Conservation (phyloP, 2,113 vertebrate genomes). For the Cinclus mexicanus region DNA sequence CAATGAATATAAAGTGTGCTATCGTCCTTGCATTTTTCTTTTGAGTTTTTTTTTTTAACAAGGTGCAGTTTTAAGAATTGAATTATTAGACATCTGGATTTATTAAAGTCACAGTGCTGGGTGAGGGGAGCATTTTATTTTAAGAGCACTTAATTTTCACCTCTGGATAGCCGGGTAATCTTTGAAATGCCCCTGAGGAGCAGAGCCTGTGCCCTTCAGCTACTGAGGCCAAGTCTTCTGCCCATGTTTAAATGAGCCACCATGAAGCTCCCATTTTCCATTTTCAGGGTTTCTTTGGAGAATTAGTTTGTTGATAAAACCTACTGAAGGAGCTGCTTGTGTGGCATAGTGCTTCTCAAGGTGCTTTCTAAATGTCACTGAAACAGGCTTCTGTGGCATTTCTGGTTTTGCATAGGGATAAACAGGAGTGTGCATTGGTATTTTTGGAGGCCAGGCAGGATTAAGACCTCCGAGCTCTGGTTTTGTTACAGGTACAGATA, state of each 20-base stretch:
- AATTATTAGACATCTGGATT: not conserved
- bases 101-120: not conserved
- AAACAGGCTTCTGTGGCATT: not conserved
- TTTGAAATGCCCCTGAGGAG: not conserved
- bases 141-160: not conserved
- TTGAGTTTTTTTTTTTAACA: not conserved
- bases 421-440: too few species aligned
- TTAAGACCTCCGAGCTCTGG: not conserved
- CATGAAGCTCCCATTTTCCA: not conserved
- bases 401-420: not conserved
- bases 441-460: not conserved
- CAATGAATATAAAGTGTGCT: not conserved
- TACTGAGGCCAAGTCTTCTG: rapidly evolving
- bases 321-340: not conserved
- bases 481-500: not conserved
- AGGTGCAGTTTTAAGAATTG: not conserved
- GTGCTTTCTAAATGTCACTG: not conserved
- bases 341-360: not conserved
- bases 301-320: not conserved
- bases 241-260: not conserved
- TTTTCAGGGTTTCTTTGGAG: not conserved
- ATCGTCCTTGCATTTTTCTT: not conserved
- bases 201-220: rapidly evolving
- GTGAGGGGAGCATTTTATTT: not conserved
- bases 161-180: not conserved